Conservation (phyloP, 2,113 vertebrate species). For the Saguinus midas region DNA sequence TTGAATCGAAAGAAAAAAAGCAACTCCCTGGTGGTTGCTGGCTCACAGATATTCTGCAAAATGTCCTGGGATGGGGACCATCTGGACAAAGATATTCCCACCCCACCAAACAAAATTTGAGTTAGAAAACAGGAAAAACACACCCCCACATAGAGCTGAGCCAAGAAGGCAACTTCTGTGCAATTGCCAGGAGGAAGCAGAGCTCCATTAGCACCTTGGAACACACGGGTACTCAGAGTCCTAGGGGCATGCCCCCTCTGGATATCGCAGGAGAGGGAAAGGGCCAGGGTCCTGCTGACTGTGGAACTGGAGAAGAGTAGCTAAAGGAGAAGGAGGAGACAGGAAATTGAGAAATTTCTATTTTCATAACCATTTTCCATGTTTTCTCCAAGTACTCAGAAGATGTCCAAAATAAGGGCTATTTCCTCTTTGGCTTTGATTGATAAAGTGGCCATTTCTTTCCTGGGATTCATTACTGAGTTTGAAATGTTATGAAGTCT, state of each 20-base stretch:
- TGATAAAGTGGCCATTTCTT: neutral
- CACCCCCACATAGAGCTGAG: constrained; percentile 51
- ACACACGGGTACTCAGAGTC: neutral
- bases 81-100: constrained; percentile 75
- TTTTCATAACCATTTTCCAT: constrained; percentile 7
- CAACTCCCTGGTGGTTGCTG: constrained; percentile 64
- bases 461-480: neutral
- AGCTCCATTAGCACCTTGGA: neutral
- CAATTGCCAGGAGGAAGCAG: constrained; percentile 4
- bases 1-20: constrained; percentile 49
- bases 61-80: constrained; percentile 78
- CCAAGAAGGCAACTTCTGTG: constrained; percentile 51
- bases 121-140: constrained; percentile 77
- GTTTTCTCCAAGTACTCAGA: constrained; percentile 22
- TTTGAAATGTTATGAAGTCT: neutral
- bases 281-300: neutral
- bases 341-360: constrained; percentile 35
- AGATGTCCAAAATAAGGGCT: neutral
- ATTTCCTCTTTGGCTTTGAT: constrained; percentile 1
- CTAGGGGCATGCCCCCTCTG: neutral
- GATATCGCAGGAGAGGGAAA: neutral
- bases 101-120: constrained; percentile 72
- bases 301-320: neutral
- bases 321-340: neutral
- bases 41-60: constrained; percentile 72